Percentiles rank a stretch among this genome's conserved stretches.
Evolutionary conservation across 2,113 vertebrate species (phyloP).

Genomic region (Columbina picui): DNA sequence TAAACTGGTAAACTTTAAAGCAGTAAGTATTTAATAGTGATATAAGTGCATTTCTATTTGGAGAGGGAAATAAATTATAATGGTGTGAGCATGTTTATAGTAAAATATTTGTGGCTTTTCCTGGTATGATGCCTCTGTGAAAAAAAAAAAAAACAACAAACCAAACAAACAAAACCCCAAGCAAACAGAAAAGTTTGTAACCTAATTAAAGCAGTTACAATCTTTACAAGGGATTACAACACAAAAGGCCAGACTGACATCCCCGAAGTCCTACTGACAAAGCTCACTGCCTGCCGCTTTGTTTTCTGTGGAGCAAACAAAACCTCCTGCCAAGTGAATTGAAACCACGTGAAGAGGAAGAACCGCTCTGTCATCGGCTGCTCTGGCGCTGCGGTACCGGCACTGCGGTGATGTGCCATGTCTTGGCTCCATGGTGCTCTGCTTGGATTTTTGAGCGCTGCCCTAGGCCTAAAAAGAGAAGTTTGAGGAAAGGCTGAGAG

Average conservation of each 20-base stretch:
- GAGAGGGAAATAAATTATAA: not conserved
- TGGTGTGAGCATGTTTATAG: not conserved
- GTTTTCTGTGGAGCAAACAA: not conserved
- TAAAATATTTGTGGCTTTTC: constrained; percentile 34
- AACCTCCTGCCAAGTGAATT: not conserved
- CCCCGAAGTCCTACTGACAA: not conserved
- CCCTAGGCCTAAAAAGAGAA: not conserved
- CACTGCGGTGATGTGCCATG: accelerated
- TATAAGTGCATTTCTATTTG: not conserved
- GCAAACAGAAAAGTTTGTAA: not conserved
- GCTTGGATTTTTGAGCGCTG: not conserved
- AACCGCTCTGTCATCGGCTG: accelerated
- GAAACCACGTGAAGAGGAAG: not conserved
- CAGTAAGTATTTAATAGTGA: not conserved
- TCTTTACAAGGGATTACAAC: not conserved
- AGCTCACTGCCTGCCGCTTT: not conserved
- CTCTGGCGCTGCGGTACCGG: accelerated
- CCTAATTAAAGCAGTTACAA: not conserved
- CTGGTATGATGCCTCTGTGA: not conserved
- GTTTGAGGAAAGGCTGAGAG: no score
- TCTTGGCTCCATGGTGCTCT: not conserved
- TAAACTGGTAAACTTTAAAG: not conserved
- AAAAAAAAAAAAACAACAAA: not conserved
- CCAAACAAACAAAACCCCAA: not conserved
- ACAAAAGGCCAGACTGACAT: not conserved